phyloP scores from a whole-genome alignment of 2,797 vertebrate species.

The Sebastes taczanowskii region DNA sequence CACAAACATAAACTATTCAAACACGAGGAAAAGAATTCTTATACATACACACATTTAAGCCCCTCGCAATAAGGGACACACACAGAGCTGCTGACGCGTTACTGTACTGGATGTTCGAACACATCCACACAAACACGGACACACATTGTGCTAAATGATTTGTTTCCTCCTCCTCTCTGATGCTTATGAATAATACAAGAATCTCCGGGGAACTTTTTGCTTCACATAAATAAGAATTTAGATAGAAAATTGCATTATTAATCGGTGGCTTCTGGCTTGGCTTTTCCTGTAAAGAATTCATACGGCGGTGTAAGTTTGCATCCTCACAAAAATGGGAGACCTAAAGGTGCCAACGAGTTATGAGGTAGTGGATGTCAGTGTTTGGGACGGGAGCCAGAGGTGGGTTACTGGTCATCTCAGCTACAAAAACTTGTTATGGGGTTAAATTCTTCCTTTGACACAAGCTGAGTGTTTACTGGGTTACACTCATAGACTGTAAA shows the following conservation, averaged over 20 bases:
- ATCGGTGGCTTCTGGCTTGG: conserved; percentile 63
- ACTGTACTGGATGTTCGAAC: conserved; percentile 46
- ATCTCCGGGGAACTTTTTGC: conserved; percentile 78
- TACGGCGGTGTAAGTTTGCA: conserved; percentile 24
- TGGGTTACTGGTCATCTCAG: not conserved
- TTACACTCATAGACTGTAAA: not conserved
- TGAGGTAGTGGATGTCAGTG: not conserved
- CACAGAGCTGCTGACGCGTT: not conserved
- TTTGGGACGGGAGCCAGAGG: not conserved
- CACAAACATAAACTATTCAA: conserved; percentile 64
- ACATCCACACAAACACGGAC: conserved; percentile 44
- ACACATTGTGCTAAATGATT: conserved; percentile 74
- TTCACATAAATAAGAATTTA: conserved; percentile 81
- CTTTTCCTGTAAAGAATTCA: conserved; percentile 62
- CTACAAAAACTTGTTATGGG: not conserved
- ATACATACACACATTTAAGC: conserved; percentile 51
- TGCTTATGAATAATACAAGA: conserved; percentile 78
- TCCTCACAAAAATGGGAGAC: not conserved
- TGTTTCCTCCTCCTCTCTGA: conserved; percentile 68
- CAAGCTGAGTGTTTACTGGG: not conserved
- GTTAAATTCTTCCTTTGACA: not conserved
- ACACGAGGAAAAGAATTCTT: conserved; percentile 48
- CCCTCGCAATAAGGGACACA: conserved; percentile 22
- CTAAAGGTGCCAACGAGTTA: conserved; percentile 18
- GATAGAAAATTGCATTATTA: conserved; percentile 83